Conservation (phyloP, 35 echinoderm and acorn worm genomes). For the Heliocidaris erythrogramma region DNA sequence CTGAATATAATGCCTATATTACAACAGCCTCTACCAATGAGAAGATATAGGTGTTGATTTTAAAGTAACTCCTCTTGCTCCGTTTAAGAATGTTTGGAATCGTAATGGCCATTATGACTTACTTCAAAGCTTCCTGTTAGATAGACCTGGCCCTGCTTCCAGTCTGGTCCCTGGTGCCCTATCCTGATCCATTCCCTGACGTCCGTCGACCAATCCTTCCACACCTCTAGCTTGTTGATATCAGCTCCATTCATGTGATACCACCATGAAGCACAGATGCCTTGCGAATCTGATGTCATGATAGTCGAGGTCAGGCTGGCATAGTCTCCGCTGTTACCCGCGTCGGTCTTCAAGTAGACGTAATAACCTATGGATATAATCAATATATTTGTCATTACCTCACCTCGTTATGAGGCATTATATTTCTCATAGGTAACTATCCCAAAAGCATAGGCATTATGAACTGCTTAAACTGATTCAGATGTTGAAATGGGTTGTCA, state of each 20-base stretch:
- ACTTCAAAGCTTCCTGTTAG: conserved; percentile 63
- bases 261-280: conserved; percentile 85
- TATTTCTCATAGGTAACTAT: no score
- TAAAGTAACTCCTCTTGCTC: no score
- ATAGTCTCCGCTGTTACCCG: conserved; percentile 15
- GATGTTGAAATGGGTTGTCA: no score
- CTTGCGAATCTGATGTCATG: conserved; percentile 28
- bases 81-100: no score
- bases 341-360: conserved; percentile 66
- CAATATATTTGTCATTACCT: no score
- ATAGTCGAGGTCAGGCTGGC: conserved; percentile 57
- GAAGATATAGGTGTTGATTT: no score
- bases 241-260: conserved; percentile 88
- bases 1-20: no score
- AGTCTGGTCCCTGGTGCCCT: conserved; percentile 84
- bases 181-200: conserved; percentile 64
- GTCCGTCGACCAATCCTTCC: background rate
- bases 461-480: no score
- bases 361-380: conserved; percentile 63
- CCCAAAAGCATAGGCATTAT: no score
- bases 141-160: conserved; percentile 75
- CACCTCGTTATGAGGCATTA: no score
- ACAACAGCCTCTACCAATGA: no score
- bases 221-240: conserved; percentile 69
- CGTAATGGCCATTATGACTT: background rate